Conservation (phyloP, 2,888 invertebrate species). For the Epistrophe grossulariae region DNA sequence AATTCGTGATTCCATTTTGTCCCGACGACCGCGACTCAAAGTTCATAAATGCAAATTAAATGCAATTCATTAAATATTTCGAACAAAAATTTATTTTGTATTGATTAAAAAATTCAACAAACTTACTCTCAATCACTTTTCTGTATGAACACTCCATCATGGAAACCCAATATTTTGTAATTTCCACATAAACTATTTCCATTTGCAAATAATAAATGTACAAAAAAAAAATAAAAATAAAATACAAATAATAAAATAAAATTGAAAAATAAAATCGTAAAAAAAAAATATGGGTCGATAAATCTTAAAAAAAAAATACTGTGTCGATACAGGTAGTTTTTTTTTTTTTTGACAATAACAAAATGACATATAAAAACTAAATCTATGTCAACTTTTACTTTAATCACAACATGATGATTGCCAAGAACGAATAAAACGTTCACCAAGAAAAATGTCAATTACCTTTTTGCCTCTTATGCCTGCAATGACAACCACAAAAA, state of each 20-base stretch:
- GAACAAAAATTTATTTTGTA: neutral
- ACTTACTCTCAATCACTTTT: constrained; percentile 54
- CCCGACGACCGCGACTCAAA: neutral
- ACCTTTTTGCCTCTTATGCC: constrained; percentile 42
- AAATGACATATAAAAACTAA: constrained; percentile 16
- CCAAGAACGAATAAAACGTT: constrained; percentile 31
- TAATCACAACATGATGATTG: constrained; percentile 33
- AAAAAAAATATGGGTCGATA: neutral
- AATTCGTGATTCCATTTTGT: neutral
- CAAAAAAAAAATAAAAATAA: neutral
- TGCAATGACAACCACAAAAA: constrained; percentile 34
- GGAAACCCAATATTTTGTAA: constrained; percentile 50
- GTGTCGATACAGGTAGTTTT: neutral
- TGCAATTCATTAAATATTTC: neutral
- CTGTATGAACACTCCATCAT: constrained; percentile 37
- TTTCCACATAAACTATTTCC: constrained; percentile 48
- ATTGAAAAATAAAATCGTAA: neutral
- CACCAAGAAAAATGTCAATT: constrained; percentile 49
- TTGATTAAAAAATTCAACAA: neutral
- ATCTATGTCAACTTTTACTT: constrained; percentile 37
- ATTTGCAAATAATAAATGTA: constrained; percentile 28
- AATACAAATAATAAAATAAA: neutral
- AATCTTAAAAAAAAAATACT: neutral
- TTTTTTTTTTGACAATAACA: constrained; percentile 9
- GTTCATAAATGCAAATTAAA: neutral